Percentiles rank a stretch among this genome's conserved stretches.
Evolutionary conservation across 2,113 vertebrate species (phyloP).

Genomic region (Tupaia chinensis): DNA sequence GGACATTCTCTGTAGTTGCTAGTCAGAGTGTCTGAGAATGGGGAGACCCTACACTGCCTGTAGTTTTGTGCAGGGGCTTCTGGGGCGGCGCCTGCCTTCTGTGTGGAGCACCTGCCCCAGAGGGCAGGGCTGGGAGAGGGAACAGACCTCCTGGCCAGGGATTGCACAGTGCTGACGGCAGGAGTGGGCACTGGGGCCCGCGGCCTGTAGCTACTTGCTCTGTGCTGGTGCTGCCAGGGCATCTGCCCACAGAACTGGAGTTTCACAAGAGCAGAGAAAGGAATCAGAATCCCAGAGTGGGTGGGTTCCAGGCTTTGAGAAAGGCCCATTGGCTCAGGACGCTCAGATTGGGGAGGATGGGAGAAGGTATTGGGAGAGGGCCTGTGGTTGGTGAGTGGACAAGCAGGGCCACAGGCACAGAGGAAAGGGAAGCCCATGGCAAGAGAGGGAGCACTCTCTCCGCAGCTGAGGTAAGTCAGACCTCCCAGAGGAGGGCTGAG

Average conservation of each 20-base stretch:
- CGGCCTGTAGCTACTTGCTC: slow-evolving; percentile 75
- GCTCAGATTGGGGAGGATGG: fast-evolving
- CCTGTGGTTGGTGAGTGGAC: background rate
- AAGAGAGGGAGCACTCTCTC: background rate
- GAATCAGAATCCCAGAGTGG: slow-evolving; percentile 36
- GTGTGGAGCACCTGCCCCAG: background rate
- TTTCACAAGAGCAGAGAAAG: slow-evolving; percentile 75
- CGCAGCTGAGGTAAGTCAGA: background rate
- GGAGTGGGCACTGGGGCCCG: slow-evolving; percentile 75
- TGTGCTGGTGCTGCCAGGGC: slow-evolving; percentile 41
- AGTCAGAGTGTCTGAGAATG: background rate
- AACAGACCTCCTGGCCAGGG: slow-evolving; percentile 54
- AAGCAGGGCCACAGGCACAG: background rate
- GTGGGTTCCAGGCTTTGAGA: slow-evolving; percentile 7
- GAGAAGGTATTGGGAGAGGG: background rate
- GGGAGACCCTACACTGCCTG: background rate
- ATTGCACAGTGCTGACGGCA: slow-evolving; percentile 49
- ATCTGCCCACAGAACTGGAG: slow-evolving; percentile 69
- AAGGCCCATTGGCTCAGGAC: background rate
- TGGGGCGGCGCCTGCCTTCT: background rate
- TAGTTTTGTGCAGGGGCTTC: background rate
- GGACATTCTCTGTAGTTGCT: background rate
- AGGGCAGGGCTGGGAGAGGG: background rate
- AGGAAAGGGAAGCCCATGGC: background rate
- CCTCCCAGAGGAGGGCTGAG: background rate